phyloP scores from a whole-genome alignment of 1,140 invertebrate genomes.

The Lethrus apterus region DNA sequence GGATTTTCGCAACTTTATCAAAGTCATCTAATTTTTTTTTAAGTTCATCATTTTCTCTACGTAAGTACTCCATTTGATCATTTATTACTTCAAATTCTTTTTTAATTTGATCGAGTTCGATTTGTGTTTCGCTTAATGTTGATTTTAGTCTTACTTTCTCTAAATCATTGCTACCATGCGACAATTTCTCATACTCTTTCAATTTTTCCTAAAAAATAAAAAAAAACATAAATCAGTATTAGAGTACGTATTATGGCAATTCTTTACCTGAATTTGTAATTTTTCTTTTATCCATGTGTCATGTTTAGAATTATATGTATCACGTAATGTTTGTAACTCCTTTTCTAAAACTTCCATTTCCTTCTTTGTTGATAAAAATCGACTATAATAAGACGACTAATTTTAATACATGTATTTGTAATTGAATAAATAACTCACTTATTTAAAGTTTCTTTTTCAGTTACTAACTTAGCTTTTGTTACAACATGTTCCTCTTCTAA shows the following conservation, averaged over 20 bases:
- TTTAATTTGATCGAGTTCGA: conserved; percentile 64
- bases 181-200: conserved; percentile 55
- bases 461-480: conserved; percentile 66
- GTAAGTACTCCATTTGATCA: conserved; percentile 61
- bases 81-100: conserved; percentile 63
- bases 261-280: conserved; percentile 65
- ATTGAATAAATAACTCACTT: conserved; percentile 36
- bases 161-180: conserved; percentile 50
- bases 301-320: conserved; percentile 60
- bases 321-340: conserved; percentile 61
- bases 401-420: background rate
- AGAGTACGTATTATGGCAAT: conserved; percentile 54
- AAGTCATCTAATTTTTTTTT: conserved; percentile 76
- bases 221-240: conserved; percentile 8
- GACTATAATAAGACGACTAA: conserved; percentile 33
- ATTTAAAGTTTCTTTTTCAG: conserved; percentile 66
- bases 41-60: conserved; percentile 73
- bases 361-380: conserved; percentile 43
- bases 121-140: conserved; percentile 63
- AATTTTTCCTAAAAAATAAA: conserved; percentile 51
- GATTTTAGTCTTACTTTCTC: conserved; percentile 61
- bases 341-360: conserved; percentile 53
- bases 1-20: conserved; percentile 74
- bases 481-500: conserved; percentile 76
- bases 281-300: conserved; percentile 71